These are phyloP conservation scores for Molossus molossus DNA, from an alignment of 2,797 vertebrate genomes.

Conservation along the genomic window DNA sequence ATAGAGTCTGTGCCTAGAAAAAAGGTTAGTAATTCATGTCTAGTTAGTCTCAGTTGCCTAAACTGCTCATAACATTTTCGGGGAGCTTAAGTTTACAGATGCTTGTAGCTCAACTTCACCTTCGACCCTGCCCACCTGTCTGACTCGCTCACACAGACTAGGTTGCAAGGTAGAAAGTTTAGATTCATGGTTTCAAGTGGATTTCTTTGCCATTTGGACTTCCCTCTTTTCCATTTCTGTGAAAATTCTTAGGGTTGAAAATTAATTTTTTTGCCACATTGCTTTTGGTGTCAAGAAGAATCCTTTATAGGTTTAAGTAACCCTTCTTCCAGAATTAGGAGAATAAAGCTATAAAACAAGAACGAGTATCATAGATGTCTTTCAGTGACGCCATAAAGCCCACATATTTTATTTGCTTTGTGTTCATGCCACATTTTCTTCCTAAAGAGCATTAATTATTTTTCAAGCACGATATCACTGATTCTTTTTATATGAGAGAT, in stretches of 20 bases:
- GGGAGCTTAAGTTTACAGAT: not conserved
- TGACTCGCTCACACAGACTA: not conserved
- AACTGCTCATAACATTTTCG: not conserved
- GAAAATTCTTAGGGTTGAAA: not conserved
- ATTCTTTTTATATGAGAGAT: not conserved
- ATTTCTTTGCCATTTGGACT: not conserved
- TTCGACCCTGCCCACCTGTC: not conserved
- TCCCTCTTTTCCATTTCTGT: not conserved
- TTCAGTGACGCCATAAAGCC: not conserved
- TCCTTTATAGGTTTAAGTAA: conserved; percentile 36
- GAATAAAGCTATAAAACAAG: conserved; percentile 16
- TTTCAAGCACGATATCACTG: conserved; percentile 7
- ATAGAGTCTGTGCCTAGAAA: not conserved
- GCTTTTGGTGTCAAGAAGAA: conserved; percentile 40
- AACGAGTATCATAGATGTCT: not conserved
- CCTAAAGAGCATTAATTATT: not conserved
- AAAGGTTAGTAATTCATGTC: not conserved
- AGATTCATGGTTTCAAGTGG: not conserved
- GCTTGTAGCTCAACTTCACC: not conserved
- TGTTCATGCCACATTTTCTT: conserved; percentile 4
- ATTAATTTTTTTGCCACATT: not conserved
- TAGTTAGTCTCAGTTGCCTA: not conserved
- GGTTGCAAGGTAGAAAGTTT: not conserved
- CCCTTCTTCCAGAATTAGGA: conserved; percentile 37
- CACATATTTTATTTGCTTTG: not conserved